Evolutionary conservation across 2,113 vertebrate genomes (phyloP).

Genomic region (Anser cygnoides): DNA sequence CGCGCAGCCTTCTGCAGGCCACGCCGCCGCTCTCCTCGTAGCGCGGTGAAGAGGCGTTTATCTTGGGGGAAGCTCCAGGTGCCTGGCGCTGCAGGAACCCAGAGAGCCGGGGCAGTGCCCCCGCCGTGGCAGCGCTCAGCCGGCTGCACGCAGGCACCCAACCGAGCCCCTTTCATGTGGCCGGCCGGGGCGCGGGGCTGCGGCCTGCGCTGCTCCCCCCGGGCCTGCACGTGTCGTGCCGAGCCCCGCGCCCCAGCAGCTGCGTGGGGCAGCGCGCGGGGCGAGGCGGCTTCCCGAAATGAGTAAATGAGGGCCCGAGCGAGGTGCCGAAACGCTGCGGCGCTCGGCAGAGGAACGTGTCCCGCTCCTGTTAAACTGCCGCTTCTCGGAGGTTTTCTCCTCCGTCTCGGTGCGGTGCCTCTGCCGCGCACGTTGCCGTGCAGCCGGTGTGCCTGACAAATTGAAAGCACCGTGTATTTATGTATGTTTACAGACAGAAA

Average conservation of each 20-base stretch:
- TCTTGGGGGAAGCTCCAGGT: neutral
- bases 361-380: neutral
- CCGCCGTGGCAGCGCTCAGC: too few species aligned
- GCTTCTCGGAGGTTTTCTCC: neutral
- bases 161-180: neutral
- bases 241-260: neutral
- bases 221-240: too few species aligned
- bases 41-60: neutral
- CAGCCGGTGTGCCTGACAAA: fast-evolving
- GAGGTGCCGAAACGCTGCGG: neutral
- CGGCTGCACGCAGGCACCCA: neutral
- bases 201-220: too few species aligned
- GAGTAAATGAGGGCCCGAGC: neutral
- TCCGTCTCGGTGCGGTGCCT: fast-evolving
- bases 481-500: neutral
- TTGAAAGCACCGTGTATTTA: neutral
- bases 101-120: neutral
- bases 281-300: neutral
- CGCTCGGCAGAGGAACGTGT: neutral
- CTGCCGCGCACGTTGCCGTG: fast-evolving
- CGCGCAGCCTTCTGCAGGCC: neutral
- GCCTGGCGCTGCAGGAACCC: neutral
- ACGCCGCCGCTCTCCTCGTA: fast-evolving
- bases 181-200: neutral
- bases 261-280: neutral